Conservation (phyloP, 2,113 vertebrate genomes). For the Xenopus borealis region DNA sequence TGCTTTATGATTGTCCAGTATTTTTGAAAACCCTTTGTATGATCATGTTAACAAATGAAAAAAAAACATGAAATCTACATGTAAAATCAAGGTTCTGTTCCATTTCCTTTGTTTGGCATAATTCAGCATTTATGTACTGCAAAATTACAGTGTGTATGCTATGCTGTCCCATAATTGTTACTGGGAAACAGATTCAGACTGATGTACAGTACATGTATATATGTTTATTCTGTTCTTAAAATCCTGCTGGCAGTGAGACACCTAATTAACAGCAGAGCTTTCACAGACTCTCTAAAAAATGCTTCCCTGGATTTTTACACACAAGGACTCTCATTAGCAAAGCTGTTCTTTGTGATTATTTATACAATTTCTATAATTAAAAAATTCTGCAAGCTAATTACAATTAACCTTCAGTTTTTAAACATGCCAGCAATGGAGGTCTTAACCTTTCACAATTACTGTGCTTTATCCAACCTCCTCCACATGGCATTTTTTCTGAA, state of each 20-base stretch:
- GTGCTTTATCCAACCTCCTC: neutral
- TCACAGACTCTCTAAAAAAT: conserved; percentile 61
- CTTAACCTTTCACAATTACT: conserved; percentile 5
- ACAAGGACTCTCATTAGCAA: conserved; percentile 63
- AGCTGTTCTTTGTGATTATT: conserved; percentile 65
- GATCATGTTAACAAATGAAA: too few species aligned
- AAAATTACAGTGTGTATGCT: conserved; percentile 46
- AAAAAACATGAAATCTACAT: too few species aligned
- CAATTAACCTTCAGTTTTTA: conserved; percentile 63
- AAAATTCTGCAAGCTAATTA: conserved; percentile 70
- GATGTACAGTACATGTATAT: conserved; percentile 49
- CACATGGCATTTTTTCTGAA: neutral
- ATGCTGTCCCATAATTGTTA: conserved; percentile 50
- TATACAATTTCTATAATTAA: conserved; percentile 69
- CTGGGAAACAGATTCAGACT: conserved; percentile 47
- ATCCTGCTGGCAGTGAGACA: conserved; percentile 54
- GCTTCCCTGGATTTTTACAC: conserved; percentile 50
- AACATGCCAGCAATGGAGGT: conserved; percentile 34
- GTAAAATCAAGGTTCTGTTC: neutral
- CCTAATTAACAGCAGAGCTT: conserved; percentile 61
- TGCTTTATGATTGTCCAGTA: too few species aligned
- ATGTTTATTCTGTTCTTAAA: conserved; percentile 50
- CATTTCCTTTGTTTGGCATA: neutral
- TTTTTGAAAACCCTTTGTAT: too few species aligned
- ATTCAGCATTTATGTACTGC: conserved; percentile 45